phyloP scores from a whole-genome alignment of 2,888 invertebrate genomes.

The Chydorus sphaericus region DNA sequence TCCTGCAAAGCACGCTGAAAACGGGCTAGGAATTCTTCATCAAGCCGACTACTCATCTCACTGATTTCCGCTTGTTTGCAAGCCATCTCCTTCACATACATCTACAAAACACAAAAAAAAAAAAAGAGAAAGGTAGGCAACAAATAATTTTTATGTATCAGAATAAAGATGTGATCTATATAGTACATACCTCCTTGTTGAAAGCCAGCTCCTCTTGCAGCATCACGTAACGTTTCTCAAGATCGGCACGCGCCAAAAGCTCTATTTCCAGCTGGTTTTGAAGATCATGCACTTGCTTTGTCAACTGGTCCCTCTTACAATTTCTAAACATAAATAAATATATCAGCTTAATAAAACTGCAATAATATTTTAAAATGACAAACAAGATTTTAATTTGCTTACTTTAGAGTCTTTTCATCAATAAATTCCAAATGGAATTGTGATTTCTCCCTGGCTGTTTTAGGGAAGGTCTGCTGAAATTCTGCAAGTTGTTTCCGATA shows the following conservation, averaged over 20 bases:
- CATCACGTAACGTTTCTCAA: conserved; percentile 84
- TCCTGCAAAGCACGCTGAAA: conserved; percentile 80
- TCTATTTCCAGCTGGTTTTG: conserved; percentile 86
- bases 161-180: neutral
- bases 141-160: too few relatives aligned
- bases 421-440: conserved; percentile 85
- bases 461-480: conserved; percentile 78
- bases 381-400: too few relatives aligned
- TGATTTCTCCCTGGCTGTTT: conserved; percentile 81
- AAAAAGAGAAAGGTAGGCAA: too few relatives aligned
- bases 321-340: neutral
- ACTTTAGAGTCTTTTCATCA: conserved; percentile 54
- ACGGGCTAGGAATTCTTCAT: conserved; percentile 84
- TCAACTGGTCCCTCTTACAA: conserved; percentile 50
- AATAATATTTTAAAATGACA: too few relatives aligned
- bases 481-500: conserved; percentile 86
- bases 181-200: conserved; percentile 40
- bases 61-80: conserved; percentile 83
- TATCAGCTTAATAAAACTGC: neutral
- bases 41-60: conserved; percentile 81
- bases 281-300: conserved; percentile 60
- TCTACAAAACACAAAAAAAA: too few relatives aligned
- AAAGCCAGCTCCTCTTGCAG: conserved; percentile 80
- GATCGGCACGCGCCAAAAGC: conserved; percentile 78
- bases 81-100: conserved; percentile 69